phyloP scores from a whole-genome alignment of 2,888 invertebrate species.

The Trachelus stipa region DNA sequence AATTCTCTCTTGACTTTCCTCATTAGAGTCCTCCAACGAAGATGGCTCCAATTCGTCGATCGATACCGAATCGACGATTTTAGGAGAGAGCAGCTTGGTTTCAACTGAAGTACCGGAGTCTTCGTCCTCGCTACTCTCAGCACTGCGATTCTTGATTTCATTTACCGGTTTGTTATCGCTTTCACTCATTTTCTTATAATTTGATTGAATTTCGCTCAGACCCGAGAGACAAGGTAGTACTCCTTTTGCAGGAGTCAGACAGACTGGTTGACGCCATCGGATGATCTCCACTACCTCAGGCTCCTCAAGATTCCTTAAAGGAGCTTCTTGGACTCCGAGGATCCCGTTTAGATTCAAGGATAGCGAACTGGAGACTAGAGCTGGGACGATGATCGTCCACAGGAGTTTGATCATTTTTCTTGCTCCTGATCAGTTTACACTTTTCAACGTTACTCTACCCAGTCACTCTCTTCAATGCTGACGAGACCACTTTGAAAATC shows the following conservation, averaged over 20 bases:
- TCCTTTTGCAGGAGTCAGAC: constrained; percentile 30
- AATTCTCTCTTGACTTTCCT: background rate
- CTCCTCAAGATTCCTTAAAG: constrained; percentile 8
- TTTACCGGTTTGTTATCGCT: background rate
- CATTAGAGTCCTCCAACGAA: background rate
- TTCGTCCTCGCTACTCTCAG: constrained; percentile 5
- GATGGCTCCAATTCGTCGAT: constrained; percentile 18
- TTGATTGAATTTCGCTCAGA: constrained; percentile 23
- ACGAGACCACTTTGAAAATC: too few relatives aligned
- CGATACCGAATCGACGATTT: constrained; percentile 3
- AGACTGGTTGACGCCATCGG: constrained; percentile 46
- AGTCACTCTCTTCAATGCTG: too few relatives aligned
- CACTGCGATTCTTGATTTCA: constrained; percentile 18
- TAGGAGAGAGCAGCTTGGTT: constrained; percentile 11
- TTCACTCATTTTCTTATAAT: constrained; percentile 18
- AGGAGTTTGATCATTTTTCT: background rate
- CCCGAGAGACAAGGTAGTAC: constrained; percentile 25
- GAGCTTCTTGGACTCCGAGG: constrained; percentile 20
- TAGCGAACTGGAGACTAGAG: background rate
- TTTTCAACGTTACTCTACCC: too few relatives aligned
- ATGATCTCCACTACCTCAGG: constrained; percentile 35
- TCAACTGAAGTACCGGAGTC: background rate
- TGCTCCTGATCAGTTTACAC: too few relatives aligned
- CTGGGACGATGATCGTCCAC: background rate
- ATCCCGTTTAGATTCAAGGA: constrained; percentile 21